Conservation (phyloP, 2,888 invertebrate species). For the Monochamus alternatus region DNA sequence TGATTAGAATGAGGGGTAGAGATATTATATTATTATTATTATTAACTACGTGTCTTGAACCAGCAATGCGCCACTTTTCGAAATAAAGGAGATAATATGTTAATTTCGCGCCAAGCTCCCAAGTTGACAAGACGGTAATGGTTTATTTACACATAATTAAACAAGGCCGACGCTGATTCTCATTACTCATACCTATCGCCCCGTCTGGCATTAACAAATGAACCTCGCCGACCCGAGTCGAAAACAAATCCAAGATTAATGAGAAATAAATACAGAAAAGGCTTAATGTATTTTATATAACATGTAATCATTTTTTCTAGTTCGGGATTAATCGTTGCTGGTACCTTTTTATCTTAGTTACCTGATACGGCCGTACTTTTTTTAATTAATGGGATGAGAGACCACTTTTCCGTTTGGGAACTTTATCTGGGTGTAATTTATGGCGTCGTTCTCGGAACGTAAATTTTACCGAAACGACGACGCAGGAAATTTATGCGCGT, state of each 20-base stretch:
- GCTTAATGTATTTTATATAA: background rate
- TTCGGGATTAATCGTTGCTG: background rate
- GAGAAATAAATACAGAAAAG: constrained; percentile 1
- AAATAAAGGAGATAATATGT: background rate
- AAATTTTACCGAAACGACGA: background rate
- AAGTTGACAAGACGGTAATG: background rate
- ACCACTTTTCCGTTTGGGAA: background rate
- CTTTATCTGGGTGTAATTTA: background rate
- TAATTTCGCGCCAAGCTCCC: background rate
- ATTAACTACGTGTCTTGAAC: too few relatives aligned
- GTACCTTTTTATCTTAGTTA: background rate
- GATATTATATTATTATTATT: too few relatives aligned
- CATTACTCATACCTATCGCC: background rate
- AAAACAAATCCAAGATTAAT: background rate
- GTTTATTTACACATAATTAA: constrained; percentile 2
- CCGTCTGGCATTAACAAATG: background rate
- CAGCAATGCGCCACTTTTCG: too few relatives aligned
- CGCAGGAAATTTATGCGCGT: background rate
- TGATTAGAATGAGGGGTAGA: too few relatives aligned
- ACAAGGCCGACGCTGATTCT: background rate
- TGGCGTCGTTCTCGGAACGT: background rate
- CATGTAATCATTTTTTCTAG: background rate
- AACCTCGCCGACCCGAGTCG: background rate
- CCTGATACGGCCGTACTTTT: background rate
- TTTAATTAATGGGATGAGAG: background rate